Evolutionary conservation across 2,888 invertebrate species (phyloP), one percentile per base, ranked within the genome.

Genomic region (Zygaena filipendulae): DNA sequence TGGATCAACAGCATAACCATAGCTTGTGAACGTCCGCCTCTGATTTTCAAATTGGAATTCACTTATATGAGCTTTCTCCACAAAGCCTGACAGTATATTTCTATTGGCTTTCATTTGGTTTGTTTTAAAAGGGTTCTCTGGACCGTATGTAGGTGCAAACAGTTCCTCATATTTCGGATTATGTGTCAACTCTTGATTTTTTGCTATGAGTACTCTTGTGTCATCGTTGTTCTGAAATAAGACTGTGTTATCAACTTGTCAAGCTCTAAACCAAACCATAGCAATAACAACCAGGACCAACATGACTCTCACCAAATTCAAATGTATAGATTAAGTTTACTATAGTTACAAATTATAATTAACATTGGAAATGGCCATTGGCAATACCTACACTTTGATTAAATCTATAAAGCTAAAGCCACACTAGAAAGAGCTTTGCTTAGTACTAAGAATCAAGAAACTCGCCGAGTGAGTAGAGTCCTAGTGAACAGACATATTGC

Each of bases 1-100:
- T 0, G 98, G 98, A 77, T 98, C 97, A 36, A 96, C 62, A 0
- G 98, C 98, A 77, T 94, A 96, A 2, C 97, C 97, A 55, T 91
- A 97, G 57, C 95, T 96, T 19, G 90, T 87, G 61, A 98, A 98
- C 10, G 97, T 97, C 48, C 95, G 77, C 32, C 97, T 82, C 58
- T 98, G 97, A 59, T 93, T 95, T 66, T 98, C 98, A 83, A 98
- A 98, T 50, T 97, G 94, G 67, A 99, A 99, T 47, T 93, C 92
- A 68, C 92, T 97, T 26, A 99, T 87, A 61, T 97, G 95, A 0
- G 97, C 96, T 39, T 90, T 88, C 57, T 99, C 99, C 0, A 97
- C 92, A 70, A 86, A 96, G 1, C 99, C 99, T 0, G 97, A 89
- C 7, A 98, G 74, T 48, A 91, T 96, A 59, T 99, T 99, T 55